phyloP scores from a whole-genome alignment of 2,888 invertebrate genomes.

The Pecten maximus region DNA sequence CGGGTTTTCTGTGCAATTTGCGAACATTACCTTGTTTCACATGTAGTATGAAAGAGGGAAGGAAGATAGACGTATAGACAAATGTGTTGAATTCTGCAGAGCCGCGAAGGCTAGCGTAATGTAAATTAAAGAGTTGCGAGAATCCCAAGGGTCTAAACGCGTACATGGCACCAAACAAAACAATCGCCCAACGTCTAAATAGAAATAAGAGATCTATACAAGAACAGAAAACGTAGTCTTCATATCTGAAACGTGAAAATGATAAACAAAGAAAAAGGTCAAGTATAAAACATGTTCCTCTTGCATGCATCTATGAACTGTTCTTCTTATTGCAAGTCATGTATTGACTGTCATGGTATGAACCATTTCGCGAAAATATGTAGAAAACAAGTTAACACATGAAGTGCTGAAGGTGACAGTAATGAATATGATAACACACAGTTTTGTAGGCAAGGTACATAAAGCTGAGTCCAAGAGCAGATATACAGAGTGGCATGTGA shows the following conservation, averaged over 20 bases:
- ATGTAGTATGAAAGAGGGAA: slow-evolving; percentile 38
- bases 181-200: not conserved
- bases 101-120: slow-evolving; percentile 36
- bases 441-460: not conserved
- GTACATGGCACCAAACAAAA: not conserved
- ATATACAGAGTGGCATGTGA: not conserved
- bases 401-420: not conserved
- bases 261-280: not conserved
- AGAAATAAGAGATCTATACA: slow-evolving; percentile 10
- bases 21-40: no score
- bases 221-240: not conserved
- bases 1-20: no score
- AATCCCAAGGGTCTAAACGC: slow-evolving; percentile 34
- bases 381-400: not conserved
- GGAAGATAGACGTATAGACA: slow-evolving; percentile 40
- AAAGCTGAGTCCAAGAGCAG: not conserved
- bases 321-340: slow-evolving; percentile 49
- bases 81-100: slow-evolving; percentile 41
- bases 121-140: slow-evolving; percentile 40
- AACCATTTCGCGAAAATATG: slow-evolving; percentile 48
- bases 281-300: slow-evolving; percentile 45
- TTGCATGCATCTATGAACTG: slow-evolving; percentile 41
- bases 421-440: not conserved
- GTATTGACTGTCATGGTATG: slow-evolving; percentile 37
- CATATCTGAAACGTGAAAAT: not conserved